These are phyloP conservation scores for Cephus sareptanus DNA, from an alignment of 2,888 invertebrate species.

Conservation along the genomic window DNA sequence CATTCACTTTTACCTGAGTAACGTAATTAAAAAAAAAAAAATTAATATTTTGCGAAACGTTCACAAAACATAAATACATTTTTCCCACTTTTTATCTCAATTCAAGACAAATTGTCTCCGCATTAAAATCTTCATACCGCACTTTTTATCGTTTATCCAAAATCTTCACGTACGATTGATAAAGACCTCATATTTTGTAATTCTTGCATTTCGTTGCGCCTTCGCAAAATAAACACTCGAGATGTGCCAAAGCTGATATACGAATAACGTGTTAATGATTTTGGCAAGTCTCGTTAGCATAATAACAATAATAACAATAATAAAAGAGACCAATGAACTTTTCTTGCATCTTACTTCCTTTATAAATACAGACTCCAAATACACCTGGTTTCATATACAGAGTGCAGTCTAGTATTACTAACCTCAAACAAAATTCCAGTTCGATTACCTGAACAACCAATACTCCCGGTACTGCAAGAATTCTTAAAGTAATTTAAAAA, in stretches of 20 bases:
- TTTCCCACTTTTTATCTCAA: background rate
- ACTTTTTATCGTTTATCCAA: too few species aligned
- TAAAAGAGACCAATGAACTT: background rate
- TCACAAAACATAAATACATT: background rate
- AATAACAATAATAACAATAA: background rate
- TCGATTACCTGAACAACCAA: too few species aligned
- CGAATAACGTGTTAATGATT: background rate
- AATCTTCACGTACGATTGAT: too few species aligned
- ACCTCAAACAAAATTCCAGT: background rate
- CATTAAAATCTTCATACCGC: too few species aligned
- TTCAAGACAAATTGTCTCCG: too few species aligned
- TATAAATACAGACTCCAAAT: background rate
- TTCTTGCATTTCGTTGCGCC: background rate
- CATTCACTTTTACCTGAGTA: background rate
- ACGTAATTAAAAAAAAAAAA: background rate
- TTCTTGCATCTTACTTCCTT: background rate
- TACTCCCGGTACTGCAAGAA: too few species aligned
- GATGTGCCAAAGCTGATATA: background rate
- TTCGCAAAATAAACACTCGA: background rate
- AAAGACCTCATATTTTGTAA: background rate
- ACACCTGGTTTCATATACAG: background rate
- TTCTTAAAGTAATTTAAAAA: background rate
- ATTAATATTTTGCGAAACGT: background rate
- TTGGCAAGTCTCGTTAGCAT: background rate
- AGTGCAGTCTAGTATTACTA: background rate